Percentiles rank a stretch among this genome's conserved stretches.
These are phyloP conservation scores for Telenomus remus DNA, from an alignment of 1,140 invertebrate genomes.

Conservation along the genomic window DNA sequence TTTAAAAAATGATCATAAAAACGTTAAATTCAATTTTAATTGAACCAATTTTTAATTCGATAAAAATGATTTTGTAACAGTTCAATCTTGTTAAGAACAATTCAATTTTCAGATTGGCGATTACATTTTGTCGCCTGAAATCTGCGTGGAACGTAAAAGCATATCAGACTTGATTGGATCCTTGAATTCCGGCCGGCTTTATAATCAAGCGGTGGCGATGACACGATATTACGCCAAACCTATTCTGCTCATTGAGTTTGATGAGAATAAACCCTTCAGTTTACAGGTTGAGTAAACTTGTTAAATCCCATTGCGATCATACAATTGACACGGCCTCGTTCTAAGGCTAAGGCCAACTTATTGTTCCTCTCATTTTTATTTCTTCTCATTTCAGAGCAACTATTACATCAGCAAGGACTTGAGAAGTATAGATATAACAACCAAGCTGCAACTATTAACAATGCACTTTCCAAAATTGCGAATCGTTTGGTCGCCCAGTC, in stretches of 20 bases:
- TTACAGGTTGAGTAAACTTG: slow-evolving; percentile 81
- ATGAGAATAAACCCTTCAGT: slow-evolving; percentile 93
- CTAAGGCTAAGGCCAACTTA: neutral
- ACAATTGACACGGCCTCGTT: slow-evolving; percentile 1
- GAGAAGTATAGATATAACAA: slow-evolving; percentile 84
- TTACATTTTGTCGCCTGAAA: slow-evolving; percentile 97
- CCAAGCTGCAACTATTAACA: slow-evolving; percentile 92
- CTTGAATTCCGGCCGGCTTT: slow-evolving; percentile 94
- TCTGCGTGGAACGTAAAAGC: slow-evolving; percentile 97
- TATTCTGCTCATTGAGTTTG: slow-evolving; percentile 97
- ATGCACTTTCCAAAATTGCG: slow-evolving; percentile 94
- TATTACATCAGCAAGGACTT: slow-evolving; percentile 87
- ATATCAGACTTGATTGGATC: slow-evolving; percentile 98
- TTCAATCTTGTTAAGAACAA: neutral
- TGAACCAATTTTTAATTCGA: no score
- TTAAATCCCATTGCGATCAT: neutral
- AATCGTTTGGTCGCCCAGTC: slow-evolving; percentile 96
- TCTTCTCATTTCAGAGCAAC: slow-evolving; percentile 79
- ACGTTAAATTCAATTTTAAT: neutral
- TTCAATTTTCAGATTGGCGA: slow-evolving; percentile 86
- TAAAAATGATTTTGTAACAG: no score
- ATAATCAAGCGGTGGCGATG: slow-evolving; percentile 95
- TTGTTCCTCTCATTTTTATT: neutral
- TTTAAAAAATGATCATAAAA: slow-evolving; percentile 13
- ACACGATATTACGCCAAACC: slow-evolving; percentile 90